Base-by-base conservation (phyloP, 2,888 invertebrate species). In the Thecocarcelia acutangulata region DNA sequence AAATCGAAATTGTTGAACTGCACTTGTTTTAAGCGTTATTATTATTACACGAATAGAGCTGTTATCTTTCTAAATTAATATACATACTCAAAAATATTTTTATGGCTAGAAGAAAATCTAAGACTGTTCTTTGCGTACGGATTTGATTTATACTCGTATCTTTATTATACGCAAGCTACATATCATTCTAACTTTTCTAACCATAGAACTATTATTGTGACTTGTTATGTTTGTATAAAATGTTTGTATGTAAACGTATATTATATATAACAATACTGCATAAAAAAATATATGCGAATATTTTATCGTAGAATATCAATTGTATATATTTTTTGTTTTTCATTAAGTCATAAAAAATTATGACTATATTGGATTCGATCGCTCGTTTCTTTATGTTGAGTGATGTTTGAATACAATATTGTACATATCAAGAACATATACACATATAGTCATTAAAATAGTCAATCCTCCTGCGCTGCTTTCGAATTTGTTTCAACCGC, bases 321-420 rank as follows among this genome's bases (percentile, higher is more conserved):
- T 86, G 87, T 88, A 88, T 58, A 59, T 68, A 19, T 63, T 52
- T 59, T 44, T 59, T 72, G 15, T 48, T 89, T 88, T 89, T 88
- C 33, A 89, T 59, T 63, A 13, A 50, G 64, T 74, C 61, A 74
- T 70, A 75, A 74, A 77, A 78, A 70, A 82, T 59, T 82, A 82
- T 82, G 78, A 82, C 74, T 52, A 52, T 61, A 19, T 54, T 19
- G 15, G 44, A 64, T 56, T 75, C 69, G 77, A 70, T 68, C 56
- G 37, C 64, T 37, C 82, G 70, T 74, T 70, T 64, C 59, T 61
- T 28, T 72, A 72, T 74, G 46, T 37, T 52, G 64, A 78, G 74
- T 48, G 74, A 24, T 73, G 64, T 69, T 78, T 70, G n/a, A 61
- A 24, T 50, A 59, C 28, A 46, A 28, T 28, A 28, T 28, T 28